Base-by-base conservation (phyloP, 2,888 invertebrate species). In the Mellilla xanthometata region DNA sequence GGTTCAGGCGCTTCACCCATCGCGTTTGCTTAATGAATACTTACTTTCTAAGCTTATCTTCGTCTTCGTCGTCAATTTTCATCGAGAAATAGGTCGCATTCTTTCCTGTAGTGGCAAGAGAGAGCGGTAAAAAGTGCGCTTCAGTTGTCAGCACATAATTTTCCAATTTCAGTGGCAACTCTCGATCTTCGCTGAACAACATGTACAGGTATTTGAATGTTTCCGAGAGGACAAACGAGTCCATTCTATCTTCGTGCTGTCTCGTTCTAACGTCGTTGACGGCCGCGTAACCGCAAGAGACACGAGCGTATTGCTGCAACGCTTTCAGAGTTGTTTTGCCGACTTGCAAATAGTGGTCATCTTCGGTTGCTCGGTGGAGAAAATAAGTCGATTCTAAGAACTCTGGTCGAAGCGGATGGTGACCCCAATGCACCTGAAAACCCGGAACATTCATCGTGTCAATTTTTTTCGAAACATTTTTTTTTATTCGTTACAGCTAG, bases 301-400 rank as follows among this genome's bases (percentile, higher is more conserved):
- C 98, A 62, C 96, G 91, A 0, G 99, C 95, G 83, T 97, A 94
- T 58, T 94, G 94, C 73, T 99, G 97, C 13, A 99, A 89, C 44
- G 96, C 96, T 64, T 95, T 94, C 22, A 99, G 88, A 0, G 97
- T 97, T 49, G 94, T 94, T 65, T 95, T 95, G 1, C 98, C 99
- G 0, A 97, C 91, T 63, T 96, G 95, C 48, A 99, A 87, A 76
- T 99, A 99, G 78, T 99, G 97, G 43, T 96, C 96, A 86, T 99
- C 99, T 31, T 95, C 95, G 0, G 99, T 99, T 0, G 99, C 99
- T 67, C 95, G 94, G 80, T 97, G 98, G 9, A 99, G 90, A 80
- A 99, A 99, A 79, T 99, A 99, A 0, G 99, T 99, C 0, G 98
- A 98, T 83, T 99, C 99, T 33, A 99, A 91, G 84, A 99, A 99